Evolutionary conservation across 2,888 invertebrate species (phyloP), one percentile per base, ranked within the genome.

Genomic region (Dryococelus australis): DNA sequence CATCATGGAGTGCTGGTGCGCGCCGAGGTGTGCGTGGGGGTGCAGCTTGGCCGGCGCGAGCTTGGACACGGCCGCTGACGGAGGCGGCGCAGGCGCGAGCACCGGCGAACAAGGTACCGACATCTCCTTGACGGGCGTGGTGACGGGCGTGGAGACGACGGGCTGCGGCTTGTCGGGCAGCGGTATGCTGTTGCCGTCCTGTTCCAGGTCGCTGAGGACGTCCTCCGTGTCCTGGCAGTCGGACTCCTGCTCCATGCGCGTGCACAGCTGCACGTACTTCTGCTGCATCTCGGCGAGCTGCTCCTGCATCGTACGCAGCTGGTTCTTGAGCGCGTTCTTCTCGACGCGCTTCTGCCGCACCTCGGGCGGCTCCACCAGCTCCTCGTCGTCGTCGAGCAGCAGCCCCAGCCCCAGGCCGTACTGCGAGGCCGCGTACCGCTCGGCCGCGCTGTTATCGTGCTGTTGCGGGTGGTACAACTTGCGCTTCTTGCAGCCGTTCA

Each of bases 401-500:
- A 93, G 93, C 90, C 93, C 94, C 89, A 94, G 92, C 88, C 93
- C 93, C 35, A 94, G 93, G 88, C 94, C 94, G 87, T 94, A 92
- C 84, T 94, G 94, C 4, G 87, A 51, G 93, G 93, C 94, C 91
- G 93, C 94, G 90, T 93, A 94, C n/a, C 95, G 93, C 90, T 95
- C 95, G 90, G 94, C 95, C 47, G 95, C 95, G 87, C 94, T 94
- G 89, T 92, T 91, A 91, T 97, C 97, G 92, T 98, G 98, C 91
- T 98, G 98, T 92, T 98, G 98, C 20, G 99, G 99, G 91, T 98
- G 98, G 92, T 98, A 98, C 51, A 98, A 94, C 93, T 99, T 99
- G 85, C 99, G 95, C 93, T 99, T 99, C 92, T 98, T 98, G 93
- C 98, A 98, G 85, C 98, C 98, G 93, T 98, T 98, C 90, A 97